These are phyloP conservation scores for Neopelma chrysocephalum DNA, from an alignment of 2,797 vertebrate species.

Conservation along the genomic window DNA sequence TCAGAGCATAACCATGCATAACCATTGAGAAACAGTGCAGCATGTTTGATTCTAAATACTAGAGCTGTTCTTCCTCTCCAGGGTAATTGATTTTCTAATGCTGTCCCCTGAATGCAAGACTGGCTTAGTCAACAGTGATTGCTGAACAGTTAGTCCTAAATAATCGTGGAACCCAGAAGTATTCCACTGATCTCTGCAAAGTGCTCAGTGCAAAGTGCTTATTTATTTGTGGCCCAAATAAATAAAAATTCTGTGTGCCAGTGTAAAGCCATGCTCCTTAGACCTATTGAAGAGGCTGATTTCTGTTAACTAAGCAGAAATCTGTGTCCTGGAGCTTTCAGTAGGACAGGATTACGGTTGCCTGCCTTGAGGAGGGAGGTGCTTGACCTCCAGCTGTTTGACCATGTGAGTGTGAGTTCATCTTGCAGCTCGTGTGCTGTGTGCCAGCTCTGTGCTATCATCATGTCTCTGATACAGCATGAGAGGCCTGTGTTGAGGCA, in stretches of 20 bases:
- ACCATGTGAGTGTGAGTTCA: neutral
- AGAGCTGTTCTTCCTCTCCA: neutral
- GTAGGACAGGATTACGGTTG: neutral
- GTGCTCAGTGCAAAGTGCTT: neutral
- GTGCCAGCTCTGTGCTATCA: neutral
- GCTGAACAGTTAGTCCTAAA: neutral
- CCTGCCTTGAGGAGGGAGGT: neutral
- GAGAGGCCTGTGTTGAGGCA: neutral
- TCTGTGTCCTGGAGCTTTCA: neutral
- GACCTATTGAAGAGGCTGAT: neutral
- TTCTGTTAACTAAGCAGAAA: neutral
- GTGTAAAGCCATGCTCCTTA: neutral
- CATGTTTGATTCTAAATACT: neutral
- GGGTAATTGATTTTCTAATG: neutral
- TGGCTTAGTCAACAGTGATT: neutral
- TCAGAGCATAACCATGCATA: neutral
- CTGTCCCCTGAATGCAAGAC: neutral
- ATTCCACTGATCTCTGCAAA: neutral
- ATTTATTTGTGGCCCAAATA: neutral
- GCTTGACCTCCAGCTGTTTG: neutral
- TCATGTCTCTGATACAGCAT: neutral
- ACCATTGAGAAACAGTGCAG: neutral
- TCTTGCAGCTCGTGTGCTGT: accelerated
- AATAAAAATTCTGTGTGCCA: neutral
- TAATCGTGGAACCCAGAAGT: neutral